These are phyloP conservation scores for Chascanopsetta lugubris DNA, from an alignment of 2,113 vertebrate species.

Conservation along the genomic window DNA sequence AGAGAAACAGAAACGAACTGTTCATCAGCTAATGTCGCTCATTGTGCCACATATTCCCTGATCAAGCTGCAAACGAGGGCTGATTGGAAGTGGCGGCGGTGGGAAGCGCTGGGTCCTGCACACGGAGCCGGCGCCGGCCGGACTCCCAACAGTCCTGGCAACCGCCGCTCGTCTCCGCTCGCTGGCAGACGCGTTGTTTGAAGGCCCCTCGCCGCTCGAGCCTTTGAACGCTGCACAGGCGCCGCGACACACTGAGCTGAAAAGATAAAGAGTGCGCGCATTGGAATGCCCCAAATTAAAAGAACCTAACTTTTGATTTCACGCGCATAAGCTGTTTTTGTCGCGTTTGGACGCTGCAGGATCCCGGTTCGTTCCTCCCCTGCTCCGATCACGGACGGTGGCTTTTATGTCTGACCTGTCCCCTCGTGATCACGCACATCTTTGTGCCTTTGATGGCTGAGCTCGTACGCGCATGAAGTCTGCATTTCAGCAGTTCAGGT, in stretches of 20 bases:
- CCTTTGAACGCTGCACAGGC: slow-evolving; percentile 25
- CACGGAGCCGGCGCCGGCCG: slow-evolving; percentile 50
- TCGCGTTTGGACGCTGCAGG: not conserved
- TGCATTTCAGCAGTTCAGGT: slow-evolving; percentile 51
- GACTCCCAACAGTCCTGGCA: slow-evolving; percentile 57
- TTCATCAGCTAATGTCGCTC: slow-evolving; percentile 40
- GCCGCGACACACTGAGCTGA: slow-evolving; percentile 41
- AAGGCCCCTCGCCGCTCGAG: slow-evolving; percentile 25
- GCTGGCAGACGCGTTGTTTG: slow-evolving; percentile 43
- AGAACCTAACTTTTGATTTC: slow-evolving; percentile 18
- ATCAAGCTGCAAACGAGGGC: slow-evolving; percentile 49
- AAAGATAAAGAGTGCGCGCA: slow-evolving; percentile 49
- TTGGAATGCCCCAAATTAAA: slow-evolving; percentile 47
- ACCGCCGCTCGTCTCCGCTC: slow-evolving; percentile 44
- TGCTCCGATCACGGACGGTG: not conserved
- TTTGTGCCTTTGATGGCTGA: slow-evolving; percentile 64
- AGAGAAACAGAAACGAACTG: slow-evolving; percentile 24
- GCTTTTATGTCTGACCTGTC: slow-evolving; percentile 44
- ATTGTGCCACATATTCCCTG: slow-evolving; percentile 39
- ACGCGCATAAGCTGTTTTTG: slow-evolving; percentile 19
- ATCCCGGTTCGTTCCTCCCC: slow-evolving; percentile 6
- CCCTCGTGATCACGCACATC: slow-evolving; percentile 51
- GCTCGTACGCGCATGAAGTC: slow-evolving; percentile 44
- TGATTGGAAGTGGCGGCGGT: slow-evolving; percentile 51
- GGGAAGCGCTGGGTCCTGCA: slow-evolving; percentile 22